Evolutionary conservation across 2,888 invertebrate species (phyloP), one percentile per base, ranked within the genome.

Genomic region (Nymphalis c-album): DNA sequence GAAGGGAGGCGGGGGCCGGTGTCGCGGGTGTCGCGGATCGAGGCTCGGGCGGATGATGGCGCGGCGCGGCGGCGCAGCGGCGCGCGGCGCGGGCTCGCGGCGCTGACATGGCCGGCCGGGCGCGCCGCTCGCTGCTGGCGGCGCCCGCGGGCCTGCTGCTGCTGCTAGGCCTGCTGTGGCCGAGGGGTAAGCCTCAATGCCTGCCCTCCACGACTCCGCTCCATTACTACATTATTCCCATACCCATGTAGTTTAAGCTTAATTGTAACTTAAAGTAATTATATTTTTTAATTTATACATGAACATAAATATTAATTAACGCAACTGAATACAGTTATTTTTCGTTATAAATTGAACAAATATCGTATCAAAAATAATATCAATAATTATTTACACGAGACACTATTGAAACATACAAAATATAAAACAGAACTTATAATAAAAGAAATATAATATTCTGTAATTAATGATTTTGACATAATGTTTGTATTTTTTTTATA

Each of bases 61-160:
- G 86, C 86, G 88, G 84, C 85, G 86, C 83, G 87, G 82, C 81
- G 84, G 84, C 82, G 85, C 80, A 81, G 84, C 85, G 87, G 85
- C 85, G 87, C 83, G 87, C 86, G 85, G 88, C 87, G 85, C 82
- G 80, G 80, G 84, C 84, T 85, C 86, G 90, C 88, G 85, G 88
- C 90, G 90, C 90, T 90, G 91, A 91, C 90, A 91, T 91, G 91
- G 87, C 83, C 86, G 85, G 87, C 79, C 90, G 90, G 90, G 86
- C 91, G 90, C 90, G 91, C 90, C 91, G 92, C 90, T 83, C 86
- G 88, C 90, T 86, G 83, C 84, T 88, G 89, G 90, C 91, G 89
- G 90, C 91, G 91, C 91, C 90, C 90, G 91, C 91, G 86, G 88
- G 85, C 86, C 88, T 91, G 87, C 90, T 92, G 87, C 90, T 90